A percentile compares a stretch with the other conserved stretches of the same genome.
These are phyloP conservation scores for Nomada fucata DNA, from an alignment of 2,888 invertebrate genomes.

Conservation along the genomic window DNA sequence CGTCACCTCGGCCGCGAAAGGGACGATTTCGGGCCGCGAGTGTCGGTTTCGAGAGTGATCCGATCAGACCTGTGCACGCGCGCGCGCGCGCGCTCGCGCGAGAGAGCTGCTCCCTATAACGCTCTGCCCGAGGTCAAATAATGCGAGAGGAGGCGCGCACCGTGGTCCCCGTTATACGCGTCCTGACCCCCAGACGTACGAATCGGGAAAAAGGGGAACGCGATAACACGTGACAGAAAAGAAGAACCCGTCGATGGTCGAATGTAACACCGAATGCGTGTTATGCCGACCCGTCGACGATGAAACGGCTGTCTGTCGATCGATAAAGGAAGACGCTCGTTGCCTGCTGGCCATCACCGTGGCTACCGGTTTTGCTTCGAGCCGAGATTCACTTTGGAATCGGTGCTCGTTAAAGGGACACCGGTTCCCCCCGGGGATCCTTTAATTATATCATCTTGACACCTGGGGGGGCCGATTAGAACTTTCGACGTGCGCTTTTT, in stretches of 20 bases:
- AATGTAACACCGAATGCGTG: slow-evolving; percentile 30
- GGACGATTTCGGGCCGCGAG: slow-evolving; percentile 47
- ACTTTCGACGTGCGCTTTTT: neutral
- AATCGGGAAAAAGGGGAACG: slow-evolving; percentile 46
- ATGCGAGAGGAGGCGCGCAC: slow-evolving; percentile 6
- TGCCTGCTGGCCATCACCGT: slow-evolving; percentile 18
- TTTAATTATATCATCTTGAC: slow-evolving; percentile 19
- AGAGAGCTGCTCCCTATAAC: slow-evolving; percentile 32
- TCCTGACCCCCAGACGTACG: slow-evolving; percentile 43
- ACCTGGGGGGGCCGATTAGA: neutral
- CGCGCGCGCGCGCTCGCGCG: neutral
- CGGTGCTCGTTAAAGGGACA: slow-evolving; percentile 5
- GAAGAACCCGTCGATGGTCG: neutral
- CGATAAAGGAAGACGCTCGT: slow-evolving; percentile 44
- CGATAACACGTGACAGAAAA: slow-evolving; percentile 42
- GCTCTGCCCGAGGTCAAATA: slow-evolving; percentile 45
- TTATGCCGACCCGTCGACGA: slow-evolving; percentile 21
- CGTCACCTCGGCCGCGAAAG: slow-evolving; percentile 74
- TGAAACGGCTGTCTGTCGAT: slow-evolving; percentile 31
- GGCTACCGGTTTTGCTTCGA: slow-evolving; percentile 48
- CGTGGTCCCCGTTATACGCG: slow-evolving; percentile 52
- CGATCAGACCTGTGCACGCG: slow-evolving; percentile 44
- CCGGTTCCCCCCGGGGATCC: neutral
- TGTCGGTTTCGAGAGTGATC: slow-evolving; percentile 52
- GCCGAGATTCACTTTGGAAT: neutral